Evolutionary conservation across 2,888 invertebrate species (phyloP).

Genomic region (Mesochorus sp.): DNA sequence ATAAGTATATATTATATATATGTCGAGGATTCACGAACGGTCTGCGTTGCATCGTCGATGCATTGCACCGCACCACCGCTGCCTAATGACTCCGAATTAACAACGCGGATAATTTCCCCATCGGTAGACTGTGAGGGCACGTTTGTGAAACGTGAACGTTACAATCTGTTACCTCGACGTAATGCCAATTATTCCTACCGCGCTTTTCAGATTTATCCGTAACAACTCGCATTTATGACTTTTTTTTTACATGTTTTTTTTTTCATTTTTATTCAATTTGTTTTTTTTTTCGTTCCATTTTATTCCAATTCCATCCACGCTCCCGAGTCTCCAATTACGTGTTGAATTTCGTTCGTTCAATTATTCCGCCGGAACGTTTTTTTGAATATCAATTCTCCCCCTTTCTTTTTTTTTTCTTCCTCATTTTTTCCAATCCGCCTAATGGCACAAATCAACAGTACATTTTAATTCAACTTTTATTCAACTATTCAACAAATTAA

Average conservation of each 20-base stretch:
- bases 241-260: no score
- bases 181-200: slow-evolving; percentile 56
- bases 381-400: background rate
- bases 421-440: no score
- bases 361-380: background rate
- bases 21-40: slow-evolving; percentile 4
- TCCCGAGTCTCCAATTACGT: background rate
- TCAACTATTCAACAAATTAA: no score
- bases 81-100: slow-evolving; percentile 70
- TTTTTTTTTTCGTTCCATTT: no score
- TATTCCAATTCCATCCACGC: background rate
- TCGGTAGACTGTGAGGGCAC: slow-evolving; percentile 21
- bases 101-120: slow-evolving; percentile 70
- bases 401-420: no score
- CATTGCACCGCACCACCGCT: slow-evolving; percentile 60
- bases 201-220: slow-evolving; percentile 48
- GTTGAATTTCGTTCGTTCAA: background rate
- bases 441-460: no score
- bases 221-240: slow-evolving; percentile 4
- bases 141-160: slow-evolving; percentile 49
- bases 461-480: no score
- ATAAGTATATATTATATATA: background rate
- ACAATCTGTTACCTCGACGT: slow-evolving; percentile 59
- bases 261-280: no score
- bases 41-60: slow-evolving; percentile 51